Evolutionary conservation across 1,140 invertebrate genomes (phyloP).

Genomic region (Apis florea): DNA sequence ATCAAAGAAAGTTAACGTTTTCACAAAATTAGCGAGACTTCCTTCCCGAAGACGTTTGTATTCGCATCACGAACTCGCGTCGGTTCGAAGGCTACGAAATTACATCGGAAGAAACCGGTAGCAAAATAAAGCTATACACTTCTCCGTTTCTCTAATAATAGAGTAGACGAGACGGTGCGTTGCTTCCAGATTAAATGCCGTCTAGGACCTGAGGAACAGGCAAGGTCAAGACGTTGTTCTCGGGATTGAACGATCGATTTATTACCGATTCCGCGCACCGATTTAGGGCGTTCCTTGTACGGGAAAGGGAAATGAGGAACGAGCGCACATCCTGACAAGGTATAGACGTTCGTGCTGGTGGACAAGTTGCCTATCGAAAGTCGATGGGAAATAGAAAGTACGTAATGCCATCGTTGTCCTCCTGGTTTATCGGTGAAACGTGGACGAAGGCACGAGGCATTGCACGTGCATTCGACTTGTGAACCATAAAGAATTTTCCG

Average conservation of each 20-base stretch:
- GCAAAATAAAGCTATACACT: conserved; percentile 45
- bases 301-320: conserved; percentile 62
- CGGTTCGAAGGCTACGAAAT: conserved; percentile 25
- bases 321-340: conserved; percentile 21
- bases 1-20: not conserved
- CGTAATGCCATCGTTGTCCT: conserved; percentile 33
- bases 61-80: not conserved
- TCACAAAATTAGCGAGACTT: not conserved
- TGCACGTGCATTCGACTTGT: conserved; percentile 18
- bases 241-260: conserved; percentile 59
- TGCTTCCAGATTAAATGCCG: conserved; percentile 68
- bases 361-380: conserved; percentile 23
- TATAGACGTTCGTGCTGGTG: not conserved
- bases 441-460: conserved; percentile 7
- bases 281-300: conserved; percentile 58
- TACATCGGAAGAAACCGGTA: conserved; percentile 50
- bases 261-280: conserved; percentile 52
- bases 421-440: conserved; percentile 32
- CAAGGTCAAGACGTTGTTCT: conserved; percentile 64
- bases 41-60: not conserved
- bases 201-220: conserved; percentile 53
- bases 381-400: conserved; percentile 43
- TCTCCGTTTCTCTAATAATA: conserved; percentile 58
- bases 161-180: conserved; percentile 51
- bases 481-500: conserved; percentile 16